Percentiles rank a stretch among this genome's conserved stretches.
phyloP scores from a whole-genome alignment of 2,113 vertebrate species.

The Noturus placidus region DNA sequence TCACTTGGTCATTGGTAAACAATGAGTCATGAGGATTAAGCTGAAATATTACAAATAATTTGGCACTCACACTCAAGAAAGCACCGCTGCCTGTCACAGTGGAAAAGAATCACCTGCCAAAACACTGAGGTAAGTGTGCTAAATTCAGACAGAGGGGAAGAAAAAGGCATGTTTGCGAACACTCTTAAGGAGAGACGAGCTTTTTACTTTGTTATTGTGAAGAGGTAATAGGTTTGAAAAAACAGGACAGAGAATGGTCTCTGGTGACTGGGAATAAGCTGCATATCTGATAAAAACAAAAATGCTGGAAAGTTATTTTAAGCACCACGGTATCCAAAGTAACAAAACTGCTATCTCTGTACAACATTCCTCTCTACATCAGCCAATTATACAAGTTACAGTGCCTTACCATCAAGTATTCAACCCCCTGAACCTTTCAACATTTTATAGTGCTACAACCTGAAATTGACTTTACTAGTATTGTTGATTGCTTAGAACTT shows the following conservation, averaged over 20 bases:
- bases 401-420: neutral
- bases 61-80: slow-evolving; percentile 22
- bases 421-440: neutral
- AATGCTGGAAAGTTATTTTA: neutral
- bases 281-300: neutral
- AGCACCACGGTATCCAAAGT: no score
- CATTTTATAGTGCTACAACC: neutral
- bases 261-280: neutral
- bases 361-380: neutral
- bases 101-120: slow-evolving; percentile 51
- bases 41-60: slow-evolving; percentile 48
- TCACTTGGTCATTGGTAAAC: slow-evolving; percentile 63
- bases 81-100: slow-evolving; percentile 26
- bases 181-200: neutral
- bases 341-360: neutral
- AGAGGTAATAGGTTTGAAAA: neutral
- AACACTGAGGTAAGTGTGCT: slow-evolving; percentile 55
- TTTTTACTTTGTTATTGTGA: neutral
- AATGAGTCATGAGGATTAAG: slow-evolving; percentile 56
- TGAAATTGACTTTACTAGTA: neutral
- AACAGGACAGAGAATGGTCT: neutral
- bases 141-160: slow-evolving; percentile 35
- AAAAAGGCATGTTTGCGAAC: slow-evolving; percentile 29
- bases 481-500: no score
- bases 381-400: neutral